Percentiles rank a stretch among this genome's conserved stretches.
Conservation (phyloP, 2,888 invertebrate genomes). For the Ophion costatus region DNA sequence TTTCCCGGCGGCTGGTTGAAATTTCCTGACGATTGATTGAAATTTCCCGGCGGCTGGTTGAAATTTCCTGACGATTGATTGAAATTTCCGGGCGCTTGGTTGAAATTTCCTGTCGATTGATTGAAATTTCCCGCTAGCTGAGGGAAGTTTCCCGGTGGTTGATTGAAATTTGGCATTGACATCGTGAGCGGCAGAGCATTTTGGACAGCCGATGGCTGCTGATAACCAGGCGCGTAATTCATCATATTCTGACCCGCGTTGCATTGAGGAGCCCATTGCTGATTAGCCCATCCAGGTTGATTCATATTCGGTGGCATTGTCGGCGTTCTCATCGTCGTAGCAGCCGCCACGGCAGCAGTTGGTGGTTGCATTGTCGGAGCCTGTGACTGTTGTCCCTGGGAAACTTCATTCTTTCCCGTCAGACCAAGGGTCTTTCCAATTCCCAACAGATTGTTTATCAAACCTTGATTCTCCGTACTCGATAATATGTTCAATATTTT, state of each 20-base stretch:
- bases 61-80: conserved; percentile 48
- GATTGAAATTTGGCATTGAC: conserved; percentile 60
- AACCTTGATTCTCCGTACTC: conserved; percentile 81
- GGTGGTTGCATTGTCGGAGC: conserved; percentile 54
- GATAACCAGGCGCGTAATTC: conserved; percentile 58
- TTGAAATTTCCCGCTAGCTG: conserved; percentile 43
- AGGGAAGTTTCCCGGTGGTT: conserved; percentile 46
- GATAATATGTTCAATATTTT: conserved; percentile 81
- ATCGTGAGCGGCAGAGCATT: conserved; percentile 66
- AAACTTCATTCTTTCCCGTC: conserved; percentile 76
- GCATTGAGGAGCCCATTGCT: conserved; percentile 80
- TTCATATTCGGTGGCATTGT: conserved; percentile 74
- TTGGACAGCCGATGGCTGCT: conserved; percentile 62
- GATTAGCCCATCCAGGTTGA: conserved; percentile 77
- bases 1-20: conserved; percentile 8
- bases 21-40: conserved; percentile 9
- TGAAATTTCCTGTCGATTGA: conserved; percentile 44
- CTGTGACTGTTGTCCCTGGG: conserved; percentile 58
- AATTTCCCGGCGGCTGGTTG: conserved; percentile 10
- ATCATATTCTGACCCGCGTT: conserved; percentile 73
- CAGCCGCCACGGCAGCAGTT: neutral
- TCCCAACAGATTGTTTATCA: conserved; percentile 81
- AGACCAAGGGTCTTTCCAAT: conserved; percentile 82
- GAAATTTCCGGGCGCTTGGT: conserved; percentile 55
- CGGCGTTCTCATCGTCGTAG: conserved; percentile 67